Evolutionary conservation across 2,113 vertebrate genomes (phyloP), one percentile per base, ranked within the genome.

Genomic region (Neoarius graeffei): DNA sequence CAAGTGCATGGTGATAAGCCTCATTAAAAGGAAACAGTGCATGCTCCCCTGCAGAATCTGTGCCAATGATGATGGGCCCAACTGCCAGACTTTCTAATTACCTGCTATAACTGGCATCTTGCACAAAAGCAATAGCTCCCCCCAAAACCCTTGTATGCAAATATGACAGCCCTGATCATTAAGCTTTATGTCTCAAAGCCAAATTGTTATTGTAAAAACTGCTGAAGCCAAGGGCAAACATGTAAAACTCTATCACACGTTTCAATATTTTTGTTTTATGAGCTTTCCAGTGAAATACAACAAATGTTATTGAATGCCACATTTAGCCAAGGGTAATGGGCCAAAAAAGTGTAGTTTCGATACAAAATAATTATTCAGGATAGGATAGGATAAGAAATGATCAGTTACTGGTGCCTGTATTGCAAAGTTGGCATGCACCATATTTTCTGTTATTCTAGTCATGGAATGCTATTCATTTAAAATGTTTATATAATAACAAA

Each of bases 121-220:
- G 74, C 91, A 91, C 91, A 81, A 90, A 91, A 91, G 91, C 92
- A 93, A 94, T 94, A 93, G 93, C 90, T 91, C 93, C 92, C 88
- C 88, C 27, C 90, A 90, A 83, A 93, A 93, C 93, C 90, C 92
- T 93, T 93, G 93, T 95, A 95, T 95, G 95, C 94, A 95, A 94
- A 95, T 95, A 94, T 94, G 94, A 94, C 94, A 94, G 93, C 93
- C 90, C 93, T 93, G 93, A 95, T 96, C 94, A 94, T 95, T 95
- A 94, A 94, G 91, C 93, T 94, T 94, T 94, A 94, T 94, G 92
- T 93, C 93, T 93, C 92, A 91, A 92, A 94, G 89, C 91, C 92
- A 94, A 94, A 95, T 95, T 95, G 94, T 95, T 94, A 94, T 94
- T 94, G 94, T 93, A 89, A 91, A 62, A 82, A 59, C 87, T 92